These are phyloP conservation scores for Metaphire vulgaris DNA, from an alignment of 1,140 invertebrate genomes.

Conservation along the genomic window DNA sequence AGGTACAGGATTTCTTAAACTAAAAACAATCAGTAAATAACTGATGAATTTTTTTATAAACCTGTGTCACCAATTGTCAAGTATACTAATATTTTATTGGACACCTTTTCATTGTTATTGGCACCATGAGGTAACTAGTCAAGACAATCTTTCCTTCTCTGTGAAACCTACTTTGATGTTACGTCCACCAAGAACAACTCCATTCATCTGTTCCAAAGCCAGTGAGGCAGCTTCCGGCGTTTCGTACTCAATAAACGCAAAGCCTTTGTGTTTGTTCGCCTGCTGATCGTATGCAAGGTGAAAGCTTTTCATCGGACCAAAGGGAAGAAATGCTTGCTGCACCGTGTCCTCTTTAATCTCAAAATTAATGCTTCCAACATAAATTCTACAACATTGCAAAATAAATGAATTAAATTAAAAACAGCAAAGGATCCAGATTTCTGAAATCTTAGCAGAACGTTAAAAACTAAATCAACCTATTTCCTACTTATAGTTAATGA, in stretches of 20 bases:
- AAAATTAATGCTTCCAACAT: constrained; percentile 98
- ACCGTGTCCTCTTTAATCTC: constrained; percentile 98
- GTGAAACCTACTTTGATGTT: constrained; percentile 75
- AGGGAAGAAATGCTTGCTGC: constrained; percentile 88
- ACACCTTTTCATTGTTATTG: no score
- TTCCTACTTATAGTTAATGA: no score
- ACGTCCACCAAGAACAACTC: constrained; percentile 93
- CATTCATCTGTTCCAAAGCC: constrained; percentile 95
- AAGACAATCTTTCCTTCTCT: no score
- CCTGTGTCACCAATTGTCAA: no score
- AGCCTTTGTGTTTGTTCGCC: constrained; percentile 98
- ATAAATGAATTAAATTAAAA: constrained; percentile 2
- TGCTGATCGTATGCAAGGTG: constrained; percentile 99
- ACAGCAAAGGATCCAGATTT: neutral
- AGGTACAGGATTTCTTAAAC: no score
- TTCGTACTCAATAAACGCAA: constrained; percentile 99
- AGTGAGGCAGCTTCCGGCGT: constrained; percentile 97
- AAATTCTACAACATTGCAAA: constrained; percentile 67
- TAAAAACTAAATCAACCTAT: neutral
- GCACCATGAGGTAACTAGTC: no score
- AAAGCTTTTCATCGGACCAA: constrained; percentile 97
- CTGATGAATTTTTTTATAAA: no score
- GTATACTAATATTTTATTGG: no score
- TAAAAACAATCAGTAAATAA: no score
- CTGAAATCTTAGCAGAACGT: neutral